phyloP scores from a whole-genome alignment of 2,113 vertebrate genomes.

The Oncorhynchus kisutch region DNA sequence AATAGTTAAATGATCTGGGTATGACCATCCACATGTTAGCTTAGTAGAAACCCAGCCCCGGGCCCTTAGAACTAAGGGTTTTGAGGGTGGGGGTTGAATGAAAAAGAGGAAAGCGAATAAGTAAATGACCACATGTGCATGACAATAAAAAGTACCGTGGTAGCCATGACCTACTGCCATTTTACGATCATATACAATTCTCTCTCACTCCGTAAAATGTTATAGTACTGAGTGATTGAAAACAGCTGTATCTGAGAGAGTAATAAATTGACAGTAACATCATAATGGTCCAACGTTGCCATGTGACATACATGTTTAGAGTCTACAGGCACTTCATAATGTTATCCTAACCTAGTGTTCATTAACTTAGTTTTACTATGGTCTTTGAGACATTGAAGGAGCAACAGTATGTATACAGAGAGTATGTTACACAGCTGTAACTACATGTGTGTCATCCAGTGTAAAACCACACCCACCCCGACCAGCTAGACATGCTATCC shows the following conservation, averaged over 20 bases:
- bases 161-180: constrained; percentile 46
- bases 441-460: constrained; percentile 8
- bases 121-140: constrained; percentile 46
- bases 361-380: not conserved
- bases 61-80: no score
- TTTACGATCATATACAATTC: constrained; percentile 53
- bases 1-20: no score
- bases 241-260: constrained; percentile 47
- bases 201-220: constrained; percentile 54
- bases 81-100: constrained; percentile 5
- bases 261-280: constrained; percentile 38
- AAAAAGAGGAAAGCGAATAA: constrained; percentile 19
- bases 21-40: no score
- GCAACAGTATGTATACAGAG: not conserved
- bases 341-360: not conserved
- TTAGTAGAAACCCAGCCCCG: no score
- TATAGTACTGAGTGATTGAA: constrained; percentile 48
- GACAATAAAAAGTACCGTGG: constrained; percentile 41
- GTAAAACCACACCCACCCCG: constrained; percentile 41
- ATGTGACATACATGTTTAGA: constrained; percentile 6
- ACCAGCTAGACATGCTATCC: constrained; percentile 21
- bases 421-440: not conserved
- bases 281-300: constrained; percentile 6
- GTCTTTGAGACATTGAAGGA: constrained; percentile 5
- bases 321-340: constrained; percentile 22